Conservation (phyloP, 2,888 invertebrate genomes). For the Drosophila leonis region DNA sequence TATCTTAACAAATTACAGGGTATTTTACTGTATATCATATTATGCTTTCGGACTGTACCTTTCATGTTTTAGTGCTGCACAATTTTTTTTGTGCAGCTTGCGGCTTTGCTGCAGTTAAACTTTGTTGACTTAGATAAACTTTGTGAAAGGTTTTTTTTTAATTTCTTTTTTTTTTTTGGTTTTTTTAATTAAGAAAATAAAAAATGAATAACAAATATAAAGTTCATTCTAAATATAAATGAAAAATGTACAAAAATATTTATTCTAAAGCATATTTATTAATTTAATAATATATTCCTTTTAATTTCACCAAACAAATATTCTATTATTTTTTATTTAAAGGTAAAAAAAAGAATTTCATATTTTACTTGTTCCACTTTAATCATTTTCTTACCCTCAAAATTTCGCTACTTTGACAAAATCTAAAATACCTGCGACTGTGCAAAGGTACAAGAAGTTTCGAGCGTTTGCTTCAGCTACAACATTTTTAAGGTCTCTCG, state of each 20-base stretch:
- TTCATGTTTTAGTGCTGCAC: constrained; percentile 17
- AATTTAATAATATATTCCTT: neutral
- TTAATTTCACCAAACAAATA: neutral
- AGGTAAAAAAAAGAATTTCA: neutral
- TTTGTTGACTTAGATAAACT: neutral
- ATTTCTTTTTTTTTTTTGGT: neutral
- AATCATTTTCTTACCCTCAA: neutral
- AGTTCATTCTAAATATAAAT: neutral
- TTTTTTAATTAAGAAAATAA: neutral
- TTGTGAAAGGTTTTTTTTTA: neutral
- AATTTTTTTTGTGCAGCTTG: constrained; percentile 13
- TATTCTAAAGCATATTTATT: neutral
- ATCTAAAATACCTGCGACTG: neutral
- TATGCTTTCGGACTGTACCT: neutral
- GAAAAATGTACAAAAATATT: neutral
- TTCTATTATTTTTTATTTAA: neutral
- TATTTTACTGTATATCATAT: neutral
- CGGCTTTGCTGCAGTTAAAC: constrained; percentile 13
- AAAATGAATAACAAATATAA: neutral
- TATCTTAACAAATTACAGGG: constrained; percentile 5
- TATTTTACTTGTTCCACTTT: no score
- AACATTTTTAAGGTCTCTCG: neutral
- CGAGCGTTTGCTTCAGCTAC: constrained; percentile 1
- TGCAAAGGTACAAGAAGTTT: neutral
- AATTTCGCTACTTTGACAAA: neutral